A percentile compares a stretch with the other conserved stretches of the same genome.
Conservation (phyloP, 2,888 invertebrate genomes). For the Tinea semifulvella region DNA sequence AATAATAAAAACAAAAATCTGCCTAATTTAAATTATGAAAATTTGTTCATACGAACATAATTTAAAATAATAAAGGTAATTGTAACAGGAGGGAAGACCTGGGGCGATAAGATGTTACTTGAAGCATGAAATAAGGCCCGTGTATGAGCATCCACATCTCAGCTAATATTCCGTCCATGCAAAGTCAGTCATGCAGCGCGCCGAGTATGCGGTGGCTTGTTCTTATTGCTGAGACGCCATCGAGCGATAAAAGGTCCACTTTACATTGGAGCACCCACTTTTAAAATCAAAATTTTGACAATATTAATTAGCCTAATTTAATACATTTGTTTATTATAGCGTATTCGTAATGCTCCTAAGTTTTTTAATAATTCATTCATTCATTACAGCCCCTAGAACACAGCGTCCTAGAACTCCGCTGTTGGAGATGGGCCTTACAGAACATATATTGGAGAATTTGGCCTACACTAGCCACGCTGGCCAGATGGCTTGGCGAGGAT, state of each 20-base stretch:
- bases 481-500: too few relatives aligned
- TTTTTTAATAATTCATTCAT: too few relatives aligned
- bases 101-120: conserved; percentile 59
- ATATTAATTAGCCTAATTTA: too few relatives aligned
- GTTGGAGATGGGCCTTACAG: too few relatives aligned
- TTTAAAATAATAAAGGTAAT: conserved; percentile 31
- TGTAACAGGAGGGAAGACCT: conserved; percentile 51
- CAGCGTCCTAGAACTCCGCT: too few relatives aligned
- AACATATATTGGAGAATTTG: too few relatives aligned
- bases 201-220: conserved; percentile 26
- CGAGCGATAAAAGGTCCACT: neutral
- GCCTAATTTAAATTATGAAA: neutral
- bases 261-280: conserved; percentile 4
- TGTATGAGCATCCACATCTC: conserved; percentile 29
- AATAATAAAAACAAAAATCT: too few relatives aligned
- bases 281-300: too few relatives aligned
- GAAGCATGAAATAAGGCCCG: conserved; percentile 61
- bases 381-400: too few relatives aligned
- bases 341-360: too few relatives aligned
- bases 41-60: conserved; percentile 4
- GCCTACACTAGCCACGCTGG: too few relatives aligned
- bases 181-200: conserved; percentile 46
- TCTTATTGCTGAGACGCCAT: conserved; percentile 8
- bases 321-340: too few relatives aligned
- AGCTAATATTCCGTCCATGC: conserved; percentile 35